phyloP scores from a whole-genome alignment of 2,888 invertebrate species.

The Clusia tigrina region DNA sequence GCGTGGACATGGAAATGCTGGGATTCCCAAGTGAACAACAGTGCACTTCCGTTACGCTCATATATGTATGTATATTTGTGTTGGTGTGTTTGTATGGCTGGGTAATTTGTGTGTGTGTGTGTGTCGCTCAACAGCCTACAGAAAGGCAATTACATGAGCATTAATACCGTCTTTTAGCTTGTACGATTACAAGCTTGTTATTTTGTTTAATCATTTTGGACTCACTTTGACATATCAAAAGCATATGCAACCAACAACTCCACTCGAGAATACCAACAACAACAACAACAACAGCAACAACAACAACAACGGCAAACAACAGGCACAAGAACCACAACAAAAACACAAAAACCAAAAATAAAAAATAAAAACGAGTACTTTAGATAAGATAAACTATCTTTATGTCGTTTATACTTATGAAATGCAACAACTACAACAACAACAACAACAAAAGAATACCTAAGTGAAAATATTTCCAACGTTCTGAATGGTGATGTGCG shows the following conservation, averaged over 20 bases:
- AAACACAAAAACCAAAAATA: too few species aligned
- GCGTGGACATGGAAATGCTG: too few species aligned
- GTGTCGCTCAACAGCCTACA: too few species aligned
- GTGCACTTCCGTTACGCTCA: too few species aligned
- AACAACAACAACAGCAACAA: not conserved
- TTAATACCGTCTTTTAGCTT: conserved; percentile 1
- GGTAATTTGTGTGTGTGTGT: too few species aligned
- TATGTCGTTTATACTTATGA: not conserved
- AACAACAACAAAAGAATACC: not conserved
- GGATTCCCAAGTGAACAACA: too few species aligned
- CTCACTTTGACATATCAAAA: not conserved
- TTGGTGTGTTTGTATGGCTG: too few species aligned
- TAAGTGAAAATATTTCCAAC: not conserved
- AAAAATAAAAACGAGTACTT: too few species aligned
- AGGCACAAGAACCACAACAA: not conserved
- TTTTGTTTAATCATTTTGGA: not conserved
- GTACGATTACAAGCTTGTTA: conserved; percentile 8
- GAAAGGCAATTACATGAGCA: too few species aligned
- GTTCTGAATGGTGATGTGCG: too few species aligned
- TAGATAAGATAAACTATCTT: conserved; percentile 11
- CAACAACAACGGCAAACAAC: not conserved
- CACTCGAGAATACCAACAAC: not conserved
- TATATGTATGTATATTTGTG: too few species aligned
- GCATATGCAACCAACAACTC: not conserved
- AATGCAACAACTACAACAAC: not conserved